Conservation (phyloP, 1,140 invertebrate species). For the Rhopalosiphum maidis region DNA sequence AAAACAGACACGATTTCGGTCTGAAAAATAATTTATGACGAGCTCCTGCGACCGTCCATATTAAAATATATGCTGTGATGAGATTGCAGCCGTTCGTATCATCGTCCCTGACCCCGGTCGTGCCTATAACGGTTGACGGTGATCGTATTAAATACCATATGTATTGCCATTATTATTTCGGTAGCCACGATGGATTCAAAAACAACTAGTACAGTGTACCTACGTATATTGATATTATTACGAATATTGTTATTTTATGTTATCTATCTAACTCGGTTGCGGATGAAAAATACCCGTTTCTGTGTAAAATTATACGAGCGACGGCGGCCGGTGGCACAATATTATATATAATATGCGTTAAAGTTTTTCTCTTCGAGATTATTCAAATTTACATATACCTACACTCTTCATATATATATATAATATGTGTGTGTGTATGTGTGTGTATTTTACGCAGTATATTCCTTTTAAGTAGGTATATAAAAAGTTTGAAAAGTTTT, state of each 20-base stretch:
- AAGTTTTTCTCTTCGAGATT: slow-evolving; percentile 32
- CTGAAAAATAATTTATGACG: not conserved
- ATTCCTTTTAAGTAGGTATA: slow-evolving; percentile 42
- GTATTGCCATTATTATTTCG: not conserved
- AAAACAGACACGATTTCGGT: not conserved
- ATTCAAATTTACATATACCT: slow-evolving; percentile 30
- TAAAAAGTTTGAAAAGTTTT: slow-evolving; percentile 35
- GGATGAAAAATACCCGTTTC: not conserved
- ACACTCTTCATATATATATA: not conserved
- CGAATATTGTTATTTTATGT: not conserved
- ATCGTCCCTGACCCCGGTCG: not conserved
- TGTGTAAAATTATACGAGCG: slow-evolving; percentile 19
- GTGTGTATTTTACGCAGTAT: not conserved
- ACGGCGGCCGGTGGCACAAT: not conserved
- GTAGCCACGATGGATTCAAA: not conserved
- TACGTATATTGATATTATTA: not conserved
- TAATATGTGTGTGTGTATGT: not conserved
- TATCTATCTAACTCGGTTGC: not conserved
- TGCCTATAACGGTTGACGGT: not conserved
- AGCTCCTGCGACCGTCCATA: not conserved
- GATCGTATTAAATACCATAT: not conserved
- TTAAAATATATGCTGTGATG: not conserved
- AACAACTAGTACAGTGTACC: not conserved
- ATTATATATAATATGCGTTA: not conserved
- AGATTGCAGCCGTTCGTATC: not conserved